These are phyloP conservation scores for Conchocele bisecta DNA, from an alignment of 2,888 invertebrate genomes.

Conservation along the genomic window DNA sequence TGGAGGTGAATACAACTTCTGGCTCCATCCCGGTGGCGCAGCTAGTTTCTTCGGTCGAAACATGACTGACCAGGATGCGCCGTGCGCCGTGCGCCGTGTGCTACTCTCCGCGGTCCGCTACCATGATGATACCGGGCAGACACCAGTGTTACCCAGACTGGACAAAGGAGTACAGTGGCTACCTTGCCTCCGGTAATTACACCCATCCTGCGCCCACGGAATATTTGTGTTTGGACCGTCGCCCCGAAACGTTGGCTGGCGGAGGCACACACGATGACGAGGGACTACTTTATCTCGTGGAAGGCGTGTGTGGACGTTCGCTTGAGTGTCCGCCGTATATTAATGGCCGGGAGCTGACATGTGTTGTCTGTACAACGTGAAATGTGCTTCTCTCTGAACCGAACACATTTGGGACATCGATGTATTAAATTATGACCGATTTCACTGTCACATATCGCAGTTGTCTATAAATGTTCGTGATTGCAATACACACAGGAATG, in stretches of 20 bases:
- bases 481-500: no score
- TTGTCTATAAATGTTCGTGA: no score
- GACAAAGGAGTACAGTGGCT: neutral
- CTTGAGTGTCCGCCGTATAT: no score
- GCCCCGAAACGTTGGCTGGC: neutral
- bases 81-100: neutral
- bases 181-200: neutral
- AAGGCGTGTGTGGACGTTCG: neutral
- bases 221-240: neutral
- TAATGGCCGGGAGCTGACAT: neutral
- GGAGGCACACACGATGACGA: neutral
- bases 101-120: neutral
- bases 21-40: no score
- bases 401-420: no score
- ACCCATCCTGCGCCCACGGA: neutral
- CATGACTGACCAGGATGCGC: neutral
- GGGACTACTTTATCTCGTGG: neutral
- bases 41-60: neutral
- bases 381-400: no score
- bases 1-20: neutral
- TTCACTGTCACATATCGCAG: no score
- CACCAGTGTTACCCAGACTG: neutral
- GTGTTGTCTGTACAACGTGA: neutral
- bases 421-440: no score
- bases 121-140: neutral